Conservation (phyloP, 2,113 vertebrate genomes). For the Eretmochelys imbricata region DNA sequence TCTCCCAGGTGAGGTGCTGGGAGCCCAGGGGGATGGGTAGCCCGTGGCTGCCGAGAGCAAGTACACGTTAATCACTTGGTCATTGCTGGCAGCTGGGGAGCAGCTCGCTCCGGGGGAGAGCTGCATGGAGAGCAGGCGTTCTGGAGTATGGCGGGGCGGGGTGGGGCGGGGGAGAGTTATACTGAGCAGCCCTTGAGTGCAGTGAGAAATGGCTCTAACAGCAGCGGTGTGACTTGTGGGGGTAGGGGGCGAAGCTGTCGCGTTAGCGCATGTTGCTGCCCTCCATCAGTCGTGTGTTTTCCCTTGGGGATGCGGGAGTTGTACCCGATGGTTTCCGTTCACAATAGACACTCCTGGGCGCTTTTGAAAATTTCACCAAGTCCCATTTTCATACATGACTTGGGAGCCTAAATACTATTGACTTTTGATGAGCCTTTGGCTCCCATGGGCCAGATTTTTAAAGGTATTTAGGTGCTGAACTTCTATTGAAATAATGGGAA, state of each 20-base stretch:
- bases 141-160: no score
- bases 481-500: not conserved
- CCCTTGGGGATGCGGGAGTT: not conserved
- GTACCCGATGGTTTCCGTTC: not conserved
- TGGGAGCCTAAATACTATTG: not conserved
- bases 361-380: not conserved
- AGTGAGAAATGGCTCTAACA: fast-evolving
- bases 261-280: not conserved
- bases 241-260: not conserved
- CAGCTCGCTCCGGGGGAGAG: fast-evolving
- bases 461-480: not conserved
- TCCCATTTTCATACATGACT: not conserved
- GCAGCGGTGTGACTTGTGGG: fast-evolving
- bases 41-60: not conserved
- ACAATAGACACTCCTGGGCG: not conserved
- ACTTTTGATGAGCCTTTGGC: not conserved
- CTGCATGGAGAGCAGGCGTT: fast-evolving
- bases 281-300: not conserved
- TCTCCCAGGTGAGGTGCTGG: slow-evolving; percentile 86
- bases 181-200: not conserved
- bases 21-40: fast-evolving
- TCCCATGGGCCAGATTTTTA: not conserved
- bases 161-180: no score
- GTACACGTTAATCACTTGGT: not conserved
- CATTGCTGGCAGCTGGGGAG: not conserved